A percentile compares a stretch with the other conserved stretches of the same genome.
phyloP scores from a whole-genome alignment of 1,140 invertebrate species.

The Drosophila sulfurigaster region DNA sequence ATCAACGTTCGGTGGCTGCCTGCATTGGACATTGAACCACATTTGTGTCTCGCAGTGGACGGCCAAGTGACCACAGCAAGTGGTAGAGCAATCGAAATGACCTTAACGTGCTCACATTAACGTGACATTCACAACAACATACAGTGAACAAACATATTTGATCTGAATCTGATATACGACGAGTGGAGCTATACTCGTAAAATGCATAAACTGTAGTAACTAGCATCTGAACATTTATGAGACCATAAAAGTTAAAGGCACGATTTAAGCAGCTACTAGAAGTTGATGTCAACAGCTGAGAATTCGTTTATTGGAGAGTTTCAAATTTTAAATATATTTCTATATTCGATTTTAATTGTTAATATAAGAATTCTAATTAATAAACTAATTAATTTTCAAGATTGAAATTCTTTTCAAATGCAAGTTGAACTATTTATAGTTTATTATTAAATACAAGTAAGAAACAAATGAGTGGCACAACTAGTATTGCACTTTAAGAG shows the following conservation, averaged over 20 bases:
- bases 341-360: too few relatives aligned
- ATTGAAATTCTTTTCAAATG: not conserved
- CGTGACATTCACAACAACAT: slow-evolving; percentile 51
- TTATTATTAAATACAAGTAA: not conserved
- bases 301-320: not conserved
- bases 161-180: slow-evolving; percentile 28
- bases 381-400: too few relatives aligned
- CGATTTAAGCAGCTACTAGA: not conserved
- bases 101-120: slow-evolving; percentile 60
- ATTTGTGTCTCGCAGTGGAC: slow-evolving; percentile 43
- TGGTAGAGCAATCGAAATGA: slow-evolving; percentile 42
- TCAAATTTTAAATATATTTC: not conserved
- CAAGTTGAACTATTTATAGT: not conserved
- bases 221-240: slow-evolving; percentile 17
- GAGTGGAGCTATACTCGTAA: slow-evolving; percentile 19
- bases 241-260: slow-evolving; percentile 5
- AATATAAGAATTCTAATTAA: too few relatives aligned
- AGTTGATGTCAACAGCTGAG: not conserved
- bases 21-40: slow-evolving; percentile 79
- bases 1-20: slow-evolving; percentile 30
- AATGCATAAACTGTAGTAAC: slow-evolving; percentile 19
- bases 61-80: slow-evolving; percentile 16
- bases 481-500: slow-evolving; percentile 57
- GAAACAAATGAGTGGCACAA: slow-evolving; percentile 32
- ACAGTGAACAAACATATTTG: slow-evolving; percentile 28